Conservation (phyloP, 2,888 invertebrate species). For the Dione vanillae region DNA sequence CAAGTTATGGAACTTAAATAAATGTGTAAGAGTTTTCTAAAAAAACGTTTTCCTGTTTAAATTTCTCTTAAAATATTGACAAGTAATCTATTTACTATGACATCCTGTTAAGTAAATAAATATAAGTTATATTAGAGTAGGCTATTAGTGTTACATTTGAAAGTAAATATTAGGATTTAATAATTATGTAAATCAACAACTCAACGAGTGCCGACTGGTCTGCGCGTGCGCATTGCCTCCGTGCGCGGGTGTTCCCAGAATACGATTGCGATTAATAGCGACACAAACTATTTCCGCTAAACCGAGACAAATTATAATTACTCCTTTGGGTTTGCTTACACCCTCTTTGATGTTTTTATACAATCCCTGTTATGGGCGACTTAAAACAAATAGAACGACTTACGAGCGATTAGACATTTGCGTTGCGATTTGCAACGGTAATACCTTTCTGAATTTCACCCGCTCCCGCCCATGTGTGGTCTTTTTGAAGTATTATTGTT, state of each 20-base stretch:
- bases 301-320: conserved; percentile 82
- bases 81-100: background rate
- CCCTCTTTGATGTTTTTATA: conserved; percentile 84
- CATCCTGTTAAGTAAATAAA: background rate
- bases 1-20: no score
- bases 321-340: conserved; percentile 76
- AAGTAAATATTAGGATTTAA: background rate
- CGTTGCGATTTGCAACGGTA: conserved; percentile 81
- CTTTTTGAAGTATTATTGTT: conserved; percentile 58
- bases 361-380: conserved; percentile 78
- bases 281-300: conserved; percentile 82
- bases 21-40: no score
- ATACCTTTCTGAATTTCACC: conserved; percentile 77
- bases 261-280: conserved; percentile 75
- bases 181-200: background rate
- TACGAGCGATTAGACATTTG: conserved; percentile 80
- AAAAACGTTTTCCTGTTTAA: background rate
- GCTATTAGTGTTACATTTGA: background rate
- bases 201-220: conserved; percentile 53
- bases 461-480: conserved; percentile 77
- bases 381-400: conserved; percentile 83
- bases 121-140: background rate
- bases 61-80: background rate
- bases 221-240: conserved; percentile 50
- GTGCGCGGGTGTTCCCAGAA: conserved; percentile 67